Evolutionary conservation across 1,140 invertebrate species (phyloP), one percentile per base, ranked within the genome.

Genomic region (Melitaea cinxia): DNA sequence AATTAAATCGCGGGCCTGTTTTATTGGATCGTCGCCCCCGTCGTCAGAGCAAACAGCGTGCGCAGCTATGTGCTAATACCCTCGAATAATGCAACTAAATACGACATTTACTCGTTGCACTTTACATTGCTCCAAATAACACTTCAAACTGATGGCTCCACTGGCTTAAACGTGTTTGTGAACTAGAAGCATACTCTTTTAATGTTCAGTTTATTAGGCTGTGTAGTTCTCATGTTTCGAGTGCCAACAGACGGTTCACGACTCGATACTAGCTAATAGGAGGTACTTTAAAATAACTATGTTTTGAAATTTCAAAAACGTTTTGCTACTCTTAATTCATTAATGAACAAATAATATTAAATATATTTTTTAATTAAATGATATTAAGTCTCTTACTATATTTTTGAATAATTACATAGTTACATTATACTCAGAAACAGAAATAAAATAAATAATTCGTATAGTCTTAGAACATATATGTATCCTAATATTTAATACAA

Each of bases 51-150:
- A 42, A 42, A 42, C 37, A 42, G 37, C 6, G 5, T 42, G 37
- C 37, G 14, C 35, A 42, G 37, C 37, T 12, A 42, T 42, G 37
- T 42, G 37, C 37, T 42, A 42, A 42, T 42, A 15, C 37, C 1
- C 37, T 17, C 37, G 42, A 47, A 23, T 47, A 21, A 47, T 47
- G 42, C 21, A 47, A 47, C 19, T 47, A 47, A 47, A 47, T 47
- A 47, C 42, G 9, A 47, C 39, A 26, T 39, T 26, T 56, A 21
- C 54, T 54, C 52, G 24, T 12, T 57, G 37, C 55, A 57, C 39
- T 57, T 57, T 28, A 57, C 39, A 57, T 45, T 24, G 55, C 55
- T 47, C 39, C 39, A 45, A 57, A 45, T 57, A 57, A 57, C 55
- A 57, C 42, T 57, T 57, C 37, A 39, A 26, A 57, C 55, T 45